Evolutionary conservation across 2,797 vertebrate genomes (phyloP), one percentile per base, ranked within the genome.

Genomic region (Xenops minutus): DNA sequence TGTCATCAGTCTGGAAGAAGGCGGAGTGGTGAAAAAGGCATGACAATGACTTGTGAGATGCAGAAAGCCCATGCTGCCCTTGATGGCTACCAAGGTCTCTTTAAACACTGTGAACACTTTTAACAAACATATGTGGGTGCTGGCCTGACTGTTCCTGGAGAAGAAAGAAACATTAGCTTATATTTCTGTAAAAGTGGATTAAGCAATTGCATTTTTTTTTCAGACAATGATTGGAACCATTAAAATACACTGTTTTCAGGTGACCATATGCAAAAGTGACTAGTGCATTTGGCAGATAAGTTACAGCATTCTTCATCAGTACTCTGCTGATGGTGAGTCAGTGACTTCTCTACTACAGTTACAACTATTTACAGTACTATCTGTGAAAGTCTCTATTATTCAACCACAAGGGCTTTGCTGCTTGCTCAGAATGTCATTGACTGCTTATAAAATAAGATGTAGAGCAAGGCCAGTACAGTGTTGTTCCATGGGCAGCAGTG

Each of bases 401-500:
- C 68, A 73, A 29, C 19, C 15, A 21, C 1, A 2, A 12, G 36
- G n/a, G 63, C 23, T 86, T 63, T 36, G 27, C 41, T 72, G 39
- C 58, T 82, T 52, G 32, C 34, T 59, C 18, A 68, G 51, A 41
- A 14, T 54, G 19, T 15, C 36, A 39, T 58, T 54, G 37, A 16
- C 26, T 32, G 24, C n/a, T 72, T 67, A 36, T 29, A 67, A 72
- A 67, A 67, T 43, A 13, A 30, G 41, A 16, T 44, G 36, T 46
- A 55, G 41, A 43, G 44, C 44, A 81, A 73, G 30, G 55, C 9
- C 34, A 64, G 27, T 6, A 16, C 22, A 27, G 15, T 29, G 27
- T 11, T 63, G 5, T 61, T 79, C 54, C 12, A 4, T 3, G 16
- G 43, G n/a, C 27, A 82, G 30, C 0, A 1, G 22, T 32, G 18